A percentile compares a stretch with the other conserved stretches of the same genome.
Evolutionary conservation across 2,113 vertebrate genomes (phyloP).

Genomic region (Zootoca vivipara): DNA sequence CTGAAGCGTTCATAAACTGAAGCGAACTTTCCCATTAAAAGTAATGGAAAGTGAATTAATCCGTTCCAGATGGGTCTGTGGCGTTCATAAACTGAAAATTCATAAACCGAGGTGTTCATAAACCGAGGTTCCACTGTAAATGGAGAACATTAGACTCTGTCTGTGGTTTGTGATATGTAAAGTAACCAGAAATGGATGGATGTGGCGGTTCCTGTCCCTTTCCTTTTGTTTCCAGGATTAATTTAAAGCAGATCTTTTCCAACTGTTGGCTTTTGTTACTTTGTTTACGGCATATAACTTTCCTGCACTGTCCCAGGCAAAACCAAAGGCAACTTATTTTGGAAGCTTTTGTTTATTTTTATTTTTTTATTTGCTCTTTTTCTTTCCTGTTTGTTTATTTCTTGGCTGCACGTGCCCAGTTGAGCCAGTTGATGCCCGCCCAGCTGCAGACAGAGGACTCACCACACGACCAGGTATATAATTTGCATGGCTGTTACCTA

Average conservation of each 20-base stretch:
- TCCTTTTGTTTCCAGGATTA: conserved; percentile 39
- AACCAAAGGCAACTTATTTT: conserved; percentile 53
- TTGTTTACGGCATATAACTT: conserved; percentile 57
- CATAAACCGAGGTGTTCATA: too few relatives aligned
- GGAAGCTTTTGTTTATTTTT: conserved; percentile 64
- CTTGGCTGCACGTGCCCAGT: conserved; percentile 80
- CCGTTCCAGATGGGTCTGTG: too few relatives aligned
- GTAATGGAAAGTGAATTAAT: too few relatives aligned
- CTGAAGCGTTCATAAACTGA: too few relatives aligned
- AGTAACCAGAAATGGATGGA: conserved; percentile 26
- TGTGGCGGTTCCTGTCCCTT: background rate
- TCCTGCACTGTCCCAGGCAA: conserved; percentile 34
- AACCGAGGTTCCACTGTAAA: too few relatives aligned
- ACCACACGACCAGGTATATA: conserved; percentile 91
- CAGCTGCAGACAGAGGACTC: conserved; percentile 90
- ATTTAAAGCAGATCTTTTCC: conserved; percentile 37
- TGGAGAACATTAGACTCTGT: conserved; percentile 18
- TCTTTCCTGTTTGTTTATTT: conserved; percentile 68
- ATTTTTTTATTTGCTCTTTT: conserved; percentile 65
- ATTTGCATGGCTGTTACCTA: conserved; percentile 55
- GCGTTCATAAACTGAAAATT: too few relatives aligned
- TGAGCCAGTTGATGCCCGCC: conserved; percentile 93
- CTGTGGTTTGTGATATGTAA: conserved; percentile 32
- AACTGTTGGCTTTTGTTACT: conserved; percentile 54
- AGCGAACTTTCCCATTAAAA: too few relatives aligned